Base-by-base conservation (phyloP, 2,113 vertebrate species). In the Archilochus colubris region DNA sequence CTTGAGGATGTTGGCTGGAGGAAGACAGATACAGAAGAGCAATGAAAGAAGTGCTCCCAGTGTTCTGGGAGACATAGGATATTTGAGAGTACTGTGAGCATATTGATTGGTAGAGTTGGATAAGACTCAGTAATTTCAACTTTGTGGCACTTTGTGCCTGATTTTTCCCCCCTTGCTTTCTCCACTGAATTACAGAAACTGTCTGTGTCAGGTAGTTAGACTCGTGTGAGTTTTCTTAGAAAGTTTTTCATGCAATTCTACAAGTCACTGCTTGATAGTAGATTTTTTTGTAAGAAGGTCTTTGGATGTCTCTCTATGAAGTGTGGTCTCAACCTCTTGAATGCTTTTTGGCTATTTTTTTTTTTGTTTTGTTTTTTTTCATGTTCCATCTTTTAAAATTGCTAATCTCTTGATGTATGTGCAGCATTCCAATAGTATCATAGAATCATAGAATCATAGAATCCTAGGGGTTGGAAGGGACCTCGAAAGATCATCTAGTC, bases 71-170 rank as follows among this genome's bases (percentile, higher is more conserved):
- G 30, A 51, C 0, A 8, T 27, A 15, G n/a, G n/a, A 1, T 51
- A 36, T 75, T 79, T 85, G 48, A 64, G 46, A 55, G 30, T 18
- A 33, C 51, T 50, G 15, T 6, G 57, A 55, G 8, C 4, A 10
- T 24, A 53, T 15, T 19, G 27, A 64, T 31, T 69, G 17, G 18
- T 21, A 21, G 24, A 51, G 15, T 64, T 85, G 66, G 85, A 62
- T 36, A 48, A 61, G 25, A 22, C 44, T 53, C 20, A 12, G 17
- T 54, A n/a, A 59, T 30, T 78, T 91, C 75, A 53, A 25, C 25
- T 63, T 8, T 7, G 17, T 58, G 16, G 11, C 3, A 2, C 11
- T 53, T 18, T 3, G 28, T 61, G 28, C 51, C 0, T 6, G 2
- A 20, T 48, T 12, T 50, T 50, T 10, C 48, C 48, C 48, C 7